These are phyloP conservation scores for Linyphia triangularis DNA, from an alignment of 2,888 invertebrate genomes.

Conservation along the genomic window DNA sequence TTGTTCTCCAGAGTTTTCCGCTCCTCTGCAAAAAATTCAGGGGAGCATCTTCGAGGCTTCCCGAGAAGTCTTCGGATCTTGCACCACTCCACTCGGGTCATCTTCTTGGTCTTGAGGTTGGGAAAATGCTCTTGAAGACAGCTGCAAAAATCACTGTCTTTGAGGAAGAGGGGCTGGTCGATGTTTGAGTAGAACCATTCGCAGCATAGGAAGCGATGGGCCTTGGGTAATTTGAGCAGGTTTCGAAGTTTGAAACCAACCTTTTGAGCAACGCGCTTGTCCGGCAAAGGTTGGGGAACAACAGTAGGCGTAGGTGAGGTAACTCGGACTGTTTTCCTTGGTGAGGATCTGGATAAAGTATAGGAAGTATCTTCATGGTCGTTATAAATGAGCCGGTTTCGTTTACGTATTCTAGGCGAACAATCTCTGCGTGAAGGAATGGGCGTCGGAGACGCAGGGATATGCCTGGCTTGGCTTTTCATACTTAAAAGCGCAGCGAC, in stretches of 20 bases:
- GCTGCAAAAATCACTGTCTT: slow-evolving; percentile 97
- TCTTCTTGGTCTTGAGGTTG: slow-evolving; percentile 89
- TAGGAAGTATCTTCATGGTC: slow-evolving; percentile 82
- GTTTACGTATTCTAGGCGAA: slow-evolving; percentile 92
- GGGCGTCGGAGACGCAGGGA: slow-evolving; percentile 64
- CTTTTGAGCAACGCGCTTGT: slow-evolving; percentile 91
- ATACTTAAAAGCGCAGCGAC: slow-evolving; percentile 74
- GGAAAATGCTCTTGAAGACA: slow-evolving; percentile 97
- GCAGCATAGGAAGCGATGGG: slow-evolving; percentile 99
- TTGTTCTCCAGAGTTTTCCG: slow-evolving; percentile 92
- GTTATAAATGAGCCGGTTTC: slow-evolving; percentile 92
- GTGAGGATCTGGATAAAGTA: slow-evolving; percentile 83
- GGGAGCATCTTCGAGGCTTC: slow-evolving; percentile 88
- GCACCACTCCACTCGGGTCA: slow-evolving; percentile 96
- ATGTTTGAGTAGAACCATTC: slow-evolving; percentile 99
- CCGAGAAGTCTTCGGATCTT: slow-evolving; percentile 97
- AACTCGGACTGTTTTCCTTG: slow-evolving; percentile 82
- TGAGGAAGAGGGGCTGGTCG: slow-evolving; percentile 93
- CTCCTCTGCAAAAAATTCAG: slow-evolving; percentile 96
- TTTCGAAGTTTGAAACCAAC: slow-evolving; percentile 93
- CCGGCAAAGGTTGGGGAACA: slow-evolving; percentile 79
- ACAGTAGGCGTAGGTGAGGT: slow-evolving; percentile 68
- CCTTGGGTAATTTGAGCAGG: slow-evolving; percentile 96
- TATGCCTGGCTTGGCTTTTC: slow-evolving; percentile 72
- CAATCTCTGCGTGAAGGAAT: slow-evolving; percentile 68